Evolutionary conservation across 2,888 invertebrate species (phyloP), one percentile per base, ranked within the genome.

Genomic region (Tetanocera ferruginea): DNA sequence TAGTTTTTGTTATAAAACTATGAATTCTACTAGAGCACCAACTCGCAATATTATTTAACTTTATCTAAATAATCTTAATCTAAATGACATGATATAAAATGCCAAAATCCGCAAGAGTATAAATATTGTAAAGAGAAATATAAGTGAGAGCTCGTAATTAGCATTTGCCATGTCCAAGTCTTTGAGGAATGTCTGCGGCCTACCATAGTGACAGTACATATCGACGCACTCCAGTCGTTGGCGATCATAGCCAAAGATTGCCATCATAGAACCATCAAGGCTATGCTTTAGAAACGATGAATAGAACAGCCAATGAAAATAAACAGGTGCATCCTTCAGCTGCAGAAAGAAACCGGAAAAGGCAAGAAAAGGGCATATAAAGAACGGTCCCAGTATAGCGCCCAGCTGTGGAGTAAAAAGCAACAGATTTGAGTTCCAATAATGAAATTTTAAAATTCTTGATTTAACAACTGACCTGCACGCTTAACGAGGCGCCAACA

Each of bases 341-440:
- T 94, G 95, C 1, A 98, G 93, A 88, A 98, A 98, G 90, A 97
- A 98, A 6, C 98, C 98, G 76, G 97, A 96, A 91, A 98, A 98
- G 83, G 97, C 92, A 31, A 96, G 92, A 87, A 97, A 96, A 0
- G 98, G 98, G 88, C 96, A 93, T 81, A 96, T 93, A 84, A 94
- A 93, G 81, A 98, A 93, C 9, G 98, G 96, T 5, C 98, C 98
- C 87, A 98, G 93, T 85, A 97, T 94, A 5, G 96, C 95, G 17
- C 97, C 97, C 86, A 95, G 93, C 96, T 98, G 91, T 78, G 93
- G 25, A 43, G 19, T 23, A 8, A 25, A 11, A 14, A 25, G 67
- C 34, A 5, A 66, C 23, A 75, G 5, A 67, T 73, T 64, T 75
- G 49, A 66, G 34, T 4, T 11, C 5, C 14, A 66, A n/a, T n/a